Conservation (phyloP, 1,140 invertebrate species). For the Ridgeia piscesae region DNA sequence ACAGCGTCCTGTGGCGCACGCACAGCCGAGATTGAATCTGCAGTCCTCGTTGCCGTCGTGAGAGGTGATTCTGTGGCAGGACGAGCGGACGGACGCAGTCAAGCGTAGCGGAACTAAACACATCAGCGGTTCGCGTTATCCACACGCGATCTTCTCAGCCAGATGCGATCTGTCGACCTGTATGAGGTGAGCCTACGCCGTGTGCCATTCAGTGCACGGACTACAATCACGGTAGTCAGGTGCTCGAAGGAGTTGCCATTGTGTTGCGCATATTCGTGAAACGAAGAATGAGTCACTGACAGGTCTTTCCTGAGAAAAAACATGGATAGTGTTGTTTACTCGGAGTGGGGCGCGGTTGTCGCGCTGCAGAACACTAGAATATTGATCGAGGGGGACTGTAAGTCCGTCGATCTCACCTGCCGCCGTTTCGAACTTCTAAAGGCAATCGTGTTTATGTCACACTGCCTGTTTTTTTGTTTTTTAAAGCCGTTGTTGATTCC, state of each 20-base stretch:
- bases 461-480: too few relatives aligned
- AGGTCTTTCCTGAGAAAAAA: neutral
- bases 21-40: neutral
- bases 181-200: too few relatives aligned
- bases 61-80: neutral
- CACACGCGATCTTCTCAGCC: neutral
- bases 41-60: too few relatives aligned
- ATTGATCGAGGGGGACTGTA: too few relatives aligned
- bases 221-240: neutral
- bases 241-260: neutral
- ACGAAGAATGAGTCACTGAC: neutral
- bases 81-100: neutral
- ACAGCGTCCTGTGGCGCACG: neutral
- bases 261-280: neutral
- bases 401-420: too few relatives aligned
- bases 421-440: too few relatives aligned
- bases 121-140: neutral
- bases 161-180: neutral
- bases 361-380: too few relatives aligned
- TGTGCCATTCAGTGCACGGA: neutral
- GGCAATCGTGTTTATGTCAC: too few relatives aligned
- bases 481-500: too few relatives aligned
- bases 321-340: neutral
- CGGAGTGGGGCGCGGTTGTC: too few relatives aligned
- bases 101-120: neutral